phyloP scores from a whole-genome alignment of 2,113 vertebrate species.

The Ciconia maguari region DNA sequence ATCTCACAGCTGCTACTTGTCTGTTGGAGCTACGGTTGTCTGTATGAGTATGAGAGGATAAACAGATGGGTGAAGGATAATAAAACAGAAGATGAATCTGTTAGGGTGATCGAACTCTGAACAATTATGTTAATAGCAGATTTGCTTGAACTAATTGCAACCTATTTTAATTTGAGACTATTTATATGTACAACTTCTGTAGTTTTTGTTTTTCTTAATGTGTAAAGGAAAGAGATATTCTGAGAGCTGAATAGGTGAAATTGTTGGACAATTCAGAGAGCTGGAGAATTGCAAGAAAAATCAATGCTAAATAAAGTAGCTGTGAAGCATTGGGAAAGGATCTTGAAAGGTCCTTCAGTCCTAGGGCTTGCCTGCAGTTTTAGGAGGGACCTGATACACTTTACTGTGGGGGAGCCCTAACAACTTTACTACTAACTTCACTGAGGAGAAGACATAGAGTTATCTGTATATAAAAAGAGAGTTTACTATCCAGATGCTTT shows the following conservation, averaged over 20 bases:
- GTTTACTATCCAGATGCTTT: constrained; percentile 37
- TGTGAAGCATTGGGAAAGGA: background rate
- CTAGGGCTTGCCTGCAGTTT: background rate
- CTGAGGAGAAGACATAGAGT: background rate
- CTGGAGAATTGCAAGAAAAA: background rate
- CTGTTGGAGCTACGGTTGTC: background rate
- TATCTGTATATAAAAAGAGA: background rate
- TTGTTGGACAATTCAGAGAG: background rate
- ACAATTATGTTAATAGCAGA: background rate
- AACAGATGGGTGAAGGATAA: background rate
- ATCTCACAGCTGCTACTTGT: background rate
- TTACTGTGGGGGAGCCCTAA: background rate
- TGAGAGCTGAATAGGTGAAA: background rate
- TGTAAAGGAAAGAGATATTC: background rate
- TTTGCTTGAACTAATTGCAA: background rate
- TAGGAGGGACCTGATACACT: background rate
- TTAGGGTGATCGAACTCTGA: background rate
- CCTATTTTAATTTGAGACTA: background rate
- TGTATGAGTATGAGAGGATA: background rate
- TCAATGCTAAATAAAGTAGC: background rate
- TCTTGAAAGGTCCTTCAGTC: background rate
- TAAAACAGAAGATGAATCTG: background rate
- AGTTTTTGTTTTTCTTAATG: background rate
- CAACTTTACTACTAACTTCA: constrained; percentile 6
- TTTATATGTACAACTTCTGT: background rate